A percentile compares a stretch with the other conserved stretches of the same genome.
phyloP scores from a whole-genome alignment of 2,797 vertebrate species.

The Sarcophilus harrisii region DNA sequence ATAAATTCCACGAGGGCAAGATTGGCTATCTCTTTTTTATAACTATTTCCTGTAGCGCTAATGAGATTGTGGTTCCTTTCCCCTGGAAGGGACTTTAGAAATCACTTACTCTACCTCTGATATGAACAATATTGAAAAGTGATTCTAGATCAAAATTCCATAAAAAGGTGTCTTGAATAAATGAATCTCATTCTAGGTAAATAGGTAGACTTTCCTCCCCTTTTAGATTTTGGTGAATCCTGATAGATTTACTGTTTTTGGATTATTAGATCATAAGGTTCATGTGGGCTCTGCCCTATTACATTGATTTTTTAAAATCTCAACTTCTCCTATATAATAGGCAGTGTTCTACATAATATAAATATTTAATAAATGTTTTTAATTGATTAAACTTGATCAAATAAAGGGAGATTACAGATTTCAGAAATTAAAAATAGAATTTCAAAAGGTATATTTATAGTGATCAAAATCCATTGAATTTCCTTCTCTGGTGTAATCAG shows the following conservation, averaged over 20 bases:
- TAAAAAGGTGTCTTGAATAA: not conserved
- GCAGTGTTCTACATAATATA: not conserved
- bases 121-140: not conserved
- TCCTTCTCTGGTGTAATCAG: not conserved
- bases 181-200: not conserved
- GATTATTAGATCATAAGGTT: not conserved
- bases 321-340: not conserved
- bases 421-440: conserved; percentile 1
- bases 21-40: not conserved
- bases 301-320: not conserved
- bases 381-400: not conserved
- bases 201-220: not conserved
- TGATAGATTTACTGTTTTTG: not conserved
- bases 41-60: not conserved
- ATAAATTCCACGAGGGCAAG: not conserved
- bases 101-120: not conserved
- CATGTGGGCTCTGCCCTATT: not conserved
- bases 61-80: not conserved
- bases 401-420: not conserved
- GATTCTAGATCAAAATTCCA: not conserved
- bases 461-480: not conserved
- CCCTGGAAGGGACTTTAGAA: not conserved
- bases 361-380: not conserved
- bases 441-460: not conserved
- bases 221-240: too few species aligned